Conservation (phyloP, 2,797 vertebrate species). For the Cheirogaleus major region DNA sequence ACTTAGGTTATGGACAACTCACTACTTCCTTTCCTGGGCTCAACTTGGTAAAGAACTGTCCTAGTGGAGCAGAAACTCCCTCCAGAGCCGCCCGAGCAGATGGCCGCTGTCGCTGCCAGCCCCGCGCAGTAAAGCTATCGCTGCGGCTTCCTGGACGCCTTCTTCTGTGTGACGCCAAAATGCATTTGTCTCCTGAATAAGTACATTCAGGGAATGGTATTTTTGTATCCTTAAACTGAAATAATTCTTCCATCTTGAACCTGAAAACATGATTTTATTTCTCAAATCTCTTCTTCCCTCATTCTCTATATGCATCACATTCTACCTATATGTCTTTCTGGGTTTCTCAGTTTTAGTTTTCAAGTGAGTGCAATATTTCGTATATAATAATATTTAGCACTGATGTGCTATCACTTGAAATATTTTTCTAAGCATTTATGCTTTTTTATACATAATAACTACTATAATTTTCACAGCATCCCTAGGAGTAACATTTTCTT, state of each 20-base stretch:
- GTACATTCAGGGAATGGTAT: background rate
- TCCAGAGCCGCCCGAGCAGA: too few species aligned
- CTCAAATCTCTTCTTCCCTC: background rate
- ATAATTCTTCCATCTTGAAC: background rate
- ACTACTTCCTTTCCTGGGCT: background rate
- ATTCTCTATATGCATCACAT: background rate
- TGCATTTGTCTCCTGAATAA: background rate
- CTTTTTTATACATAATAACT: background rate
- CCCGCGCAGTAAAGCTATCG: background rate
- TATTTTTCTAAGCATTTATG: background rate
- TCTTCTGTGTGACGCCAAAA: background rate
- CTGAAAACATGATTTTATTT: background rate
- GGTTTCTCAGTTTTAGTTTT: background rate
- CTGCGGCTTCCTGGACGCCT: background rate
- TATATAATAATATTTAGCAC: background rate
- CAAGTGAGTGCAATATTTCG: background rate
- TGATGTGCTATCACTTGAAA: background rate
- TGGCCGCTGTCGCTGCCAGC: accelerated
- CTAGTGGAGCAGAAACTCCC: background rate
- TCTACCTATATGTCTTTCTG: background rate
- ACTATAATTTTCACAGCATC: background rate
- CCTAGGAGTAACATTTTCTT: background rate
- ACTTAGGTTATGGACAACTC: background rate
- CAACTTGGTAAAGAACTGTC: background rate
- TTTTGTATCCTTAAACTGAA: background rate